Evolutionary conservation across 2,888 invertebrate genomes (phyloP), one percentile per base, ranked within the genome.

Genomic region (Leucoptera coffeella): DNA sequence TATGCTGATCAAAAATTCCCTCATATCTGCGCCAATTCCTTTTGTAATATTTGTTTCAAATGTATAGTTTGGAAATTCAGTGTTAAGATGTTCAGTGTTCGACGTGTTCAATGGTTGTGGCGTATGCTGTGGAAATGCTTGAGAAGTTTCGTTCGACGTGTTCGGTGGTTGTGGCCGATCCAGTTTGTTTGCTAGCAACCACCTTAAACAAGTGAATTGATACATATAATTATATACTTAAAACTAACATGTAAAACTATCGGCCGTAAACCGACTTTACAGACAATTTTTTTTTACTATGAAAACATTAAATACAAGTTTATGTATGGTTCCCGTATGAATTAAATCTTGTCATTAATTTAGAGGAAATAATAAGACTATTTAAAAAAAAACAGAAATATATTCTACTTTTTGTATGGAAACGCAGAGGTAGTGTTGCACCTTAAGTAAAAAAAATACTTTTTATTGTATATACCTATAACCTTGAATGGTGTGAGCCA

Each of bases 161-260:
- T 17, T 17, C 17, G 17, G 17, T 17, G 17, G 17, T 17, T 17
- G 17, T 17, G 17, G 17, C 17, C 14, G 33, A 28, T 28, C 30
- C 35, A 20, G 35, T 35, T 32, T 30, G 34, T 29, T 35, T 35
- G 23, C 30, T 32, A 32, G 30, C 30, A 30, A 32, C 29, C 15
- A 31, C 28, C 30, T 33, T 25, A 31, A 31, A 35, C 12, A 27
- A 17, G n/a, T n/a, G n/a, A n/a, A n/a, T n/a, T n/a, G n/a, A n/a
- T n/a, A n/a, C n/a, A n/a, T n/a, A n/a, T n/a, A n/a, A n/a, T n/a
- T n/a, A n/a, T n/a, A n/a, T n/a, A n/a, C n/a, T n/a, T n/a, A n/a
- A n/a, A n/a, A n/a, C n/a, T n/a, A n/a, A n/a, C n/a, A n/a, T n/a
- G n/a, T n/a, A n/a, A n/a, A n/a, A n/a, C n/a, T n/a, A n/a, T n/a